Base-by-base conservation (phyloP, 2,797 vertebrate species). In the Brotogeris chrysoptera region DNA sequence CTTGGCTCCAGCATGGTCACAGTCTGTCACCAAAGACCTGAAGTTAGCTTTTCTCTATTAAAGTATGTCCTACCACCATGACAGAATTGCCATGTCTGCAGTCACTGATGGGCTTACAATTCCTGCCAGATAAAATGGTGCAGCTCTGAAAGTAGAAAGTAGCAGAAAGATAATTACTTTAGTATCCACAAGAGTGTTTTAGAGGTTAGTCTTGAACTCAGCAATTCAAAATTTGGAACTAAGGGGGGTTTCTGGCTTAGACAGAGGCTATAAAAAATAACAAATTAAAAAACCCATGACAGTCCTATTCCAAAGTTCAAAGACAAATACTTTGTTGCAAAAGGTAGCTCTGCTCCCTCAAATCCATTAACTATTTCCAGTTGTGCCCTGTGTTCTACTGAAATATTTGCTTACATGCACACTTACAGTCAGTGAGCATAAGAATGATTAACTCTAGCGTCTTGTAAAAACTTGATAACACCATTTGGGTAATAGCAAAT, bases 371-470 rank as follows among this genome's bases (percentile, higher is more conserved):
- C 74, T 81, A 82, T 83, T 93, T 92, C 39, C 66, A 91, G 91
- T 70, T 97, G 63, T 85, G 92, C 83, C 61, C 68, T 71, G 92
- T 95, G 88, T 92, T 93, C 95, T 90, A 91, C 88, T 97, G 73
- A 95, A 96, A 71, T 94, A 92, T 96, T 93, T 96, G 95, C 88
- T 95, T 93, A 91, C 73, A 77, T 71, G 32, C 14, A 87, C 25
- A 83, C 77, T 92, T 85, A 89, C 44, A 84, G 71, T 61, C 63
- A 81, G 52, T 24, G 20, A 96, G 28, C 1, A 2, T 30, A 94
- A 83, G 76, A 96, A 96, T 96, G 8, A 95, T 96, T 97, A 97
- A 96, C 94, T 86, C 59, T 30, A 66, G 23, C 70, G 88, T 92
- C 89, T 79, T 86, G 71, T 92, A 83, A 91, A 85, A 91, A 49